Base-by-base conservation (phyloP, 2,113 vertebrate species). In the Apistogramma diplotaenia region DNA sequence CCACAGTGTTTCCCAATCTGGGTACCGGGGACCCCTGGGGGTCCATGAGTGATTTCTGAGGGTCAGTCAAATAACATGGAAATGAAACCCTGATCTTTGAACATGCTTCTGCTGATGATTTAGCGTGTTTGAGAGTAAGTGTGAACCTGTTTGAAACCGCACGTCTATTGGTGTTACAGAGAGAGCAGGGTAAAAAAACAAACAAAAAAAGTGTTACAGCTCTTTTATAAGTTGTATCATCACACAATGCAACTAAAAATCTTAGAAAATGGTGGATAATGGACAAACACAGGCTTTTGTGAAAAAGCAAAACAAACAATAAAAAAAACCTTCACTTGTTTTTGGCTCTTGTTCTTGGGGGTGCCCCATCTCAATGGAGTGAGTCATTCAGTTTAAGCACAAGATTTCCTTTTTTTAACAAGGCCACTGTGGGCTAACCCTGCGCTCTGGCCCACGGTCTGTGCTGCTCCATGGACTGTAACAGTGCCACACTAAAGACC, bases 311-410 rank as follows among this genome's bases (percentile, higher is more conserved):
- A 8, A 31, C 4, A 19, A 29, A 1, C 4, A 59, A 12, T 0
- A 19, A 4, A 49, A 60, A 13, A 62, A 65, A 16, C 15, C 46
- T 25, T 75, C 71, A 56, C 7, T 61, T 79, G 83, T 61, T 49
- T 18, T 83, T 81, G 79, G 40, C 58, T 71, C 1, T 0, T 75
- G 25, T 70, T 78, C 31, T 43, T 80, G 75, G 81, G 40, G 53
- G 18, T 57, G 60, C 23, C 33, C 33, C 21, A 16, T 65, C 35
- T 62, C 37, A 54, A 53, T 62, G 12, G 81, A 83, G 43, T 77
- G 74, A 85, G 31, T 85, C 76, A 83, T 87, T 81, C 33, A 82
- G 55, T 87, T 74, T 76, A 80, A 87, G 57, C 13, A 29, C 67
- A 65, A 43, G 60, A 25, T 43, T 65, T 40, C 6, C 6, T 40